Base-by-base conservation (phyloP, 2,113 vertebrate species). In the Thalassoma bifasciatum region DNA sequence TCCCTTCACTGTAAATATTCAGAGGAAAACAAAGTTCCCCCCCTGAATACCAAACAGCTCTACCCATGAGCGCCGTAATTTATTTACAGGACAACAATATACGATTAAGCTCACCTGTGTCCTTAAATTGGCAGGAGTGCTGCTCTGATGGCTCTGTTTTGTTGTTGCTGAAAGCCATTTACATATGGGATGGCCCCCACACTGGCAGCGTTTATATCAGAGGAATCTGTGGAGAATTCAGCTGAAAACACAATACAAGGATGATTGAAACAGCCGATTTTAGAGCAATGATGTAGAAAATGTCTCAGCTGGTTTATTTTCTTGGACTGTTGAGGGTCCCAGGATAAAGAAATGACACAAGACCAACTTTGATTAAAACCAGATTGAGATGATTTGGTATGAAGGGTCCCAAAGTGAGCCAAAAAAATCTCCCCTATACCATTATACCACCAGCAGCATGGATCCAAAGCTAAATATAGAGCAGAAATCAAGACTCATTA, bases 1-100 rank as follows among this genome's bases (percentile, higher is more conserved):
- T n/a, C 57, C 21, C 26, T 51, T 40, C 52, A 57, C 66, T 66
- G 80, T 17, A 44, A 40, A 46, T 58, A 34, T 54, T 44, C 17
- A 63, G 14, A 52, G 21, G 21, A 59, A 73, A 70, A 56, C 49
- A 68, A 80, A 0, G 51, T 66, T 67, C 54, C 36, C 54, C 36
- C 11, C 53, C 47, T 34, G 2, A 53, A 49, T 26, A 17, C 19
- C 30, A 24, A 38, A 0, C 1, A 5, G 2, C 52, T 75, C 78
- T 49, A 52, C 38, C 24, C 34, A 30, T 3, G 2, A 47, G 2
- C 50, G 62, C 10, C 6, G 46, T 59, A 10, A 52, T 19, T 24
- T 46, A 21, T 59, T 63, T 30, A 73, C 47, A 59, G 54, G 13
- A 62, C 40, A 24, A 66, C 23, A 17, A 0, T 66, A 30, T 24